Evolutionary conservation across 2,113 vertebrate species (phyloP).

Genomic region (Sceloporus tristichus): DNA sequence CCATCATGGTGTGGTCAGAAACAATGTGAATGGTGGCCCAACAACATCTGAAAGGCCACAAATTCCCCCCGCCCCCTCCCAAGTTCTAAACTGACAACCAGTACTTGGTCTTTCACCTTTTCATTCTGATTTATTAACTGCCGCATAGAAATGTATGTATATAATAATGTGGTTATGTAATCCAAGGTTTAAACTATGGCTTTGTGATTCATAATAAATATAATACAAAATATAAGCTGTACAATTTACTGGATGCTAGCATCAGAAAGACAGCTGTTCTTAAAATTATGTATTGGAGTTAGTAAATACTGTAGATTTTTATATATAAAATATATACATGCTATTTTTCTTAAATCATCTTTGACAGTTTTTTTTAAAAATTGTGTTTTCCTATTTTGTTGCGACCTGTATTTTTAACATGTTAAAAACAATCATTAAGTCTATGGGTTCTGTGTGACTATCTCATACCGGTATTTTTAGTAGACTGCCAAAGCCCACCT

Average conservation of each 20-base stretch:
- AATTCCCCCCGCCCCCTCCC: not conserved
- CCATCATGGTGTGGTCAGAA: not conserved
- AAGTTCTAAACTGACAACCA: slow-evolving; percentile 50
- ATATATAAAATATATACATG: slow-evolving; percentile 82
- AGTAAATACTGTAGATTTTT: slow-evolving; percentile 86
- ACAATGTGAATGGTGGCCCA: not conserved
- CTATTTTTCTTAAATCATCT: slow-evolving; percentile 87
- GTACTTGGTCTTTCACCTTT: slow-evolving; percentile 62
- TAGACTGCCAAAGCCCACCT: not conserved
- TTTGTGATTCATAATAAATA: slow-evolving; percentile 77
- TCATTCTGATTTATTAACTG: slow-evolving; percentile 69
- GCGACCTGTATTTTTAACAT: slow-evolving; percentile 85
- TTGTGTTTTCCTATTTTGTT: slow-evolving; percentile 81
- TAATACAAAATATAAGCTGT: slow-evolving; percentile 69
- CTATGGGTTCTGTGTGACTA: slow-evolving; percentile 74
- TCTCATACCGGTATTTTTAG: slow-evolving; percentile 35
- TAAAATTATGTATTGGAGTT: slow-evolving; percentile 74
- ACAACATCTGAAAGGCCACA: slow-evolving; percentile 1
- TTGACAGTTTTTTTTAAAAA: slow-evolving; percentile 79
- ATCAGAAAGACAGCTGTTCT: slow-evolving; percentile 61
- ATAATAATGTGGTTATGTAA: slow-evolving; percentile 75
- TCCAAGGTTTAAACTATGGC: slow-evolving; percentile 71
- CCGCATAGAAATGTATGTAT: slow-evolving; percentile 76
- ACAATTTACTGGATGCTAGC: slow-evolving; percentile 78
- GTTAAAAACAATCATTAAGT: slow-evolving; percentile 82